A percentile compares a stretch with the other conserved stretches of the same genome.
Evolutionary conservation across 37 sponge, comb jelly and placozoan genomes (phyloP).

Genomic region (Hexactinellida sp.): DNA sequence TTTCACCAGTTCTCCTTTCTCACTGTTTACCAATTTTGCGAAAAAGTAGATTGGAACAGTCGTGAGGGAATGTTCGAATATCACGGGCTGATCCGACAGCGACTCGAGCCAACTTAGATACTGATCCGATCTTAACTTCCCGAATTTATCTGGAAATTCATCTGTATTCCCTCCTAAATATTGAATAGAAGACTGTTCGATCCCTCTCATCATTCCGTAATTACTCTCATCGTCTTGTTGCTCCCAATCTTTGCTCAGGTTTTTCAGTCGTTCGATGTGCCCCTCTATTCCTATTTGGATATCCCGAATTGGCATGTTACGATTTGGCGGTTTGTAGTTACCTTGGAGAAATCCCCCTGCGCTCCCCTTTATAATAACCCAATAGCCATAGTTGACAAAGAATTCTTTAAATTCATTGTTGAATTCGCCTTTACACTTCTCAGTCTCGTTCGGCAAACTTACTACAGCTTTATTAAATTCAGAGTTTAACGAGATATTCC

Average conservation of each 20-base stretch:
- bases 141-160: neutral
- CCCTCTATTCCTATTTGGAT: neutral
- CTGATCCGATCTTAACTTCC: neutral
- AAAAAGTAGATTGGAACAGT: neutral
- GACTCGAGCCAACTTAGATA: neutral
- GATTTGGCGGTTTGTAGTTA: neutral
- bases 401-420: neutral
- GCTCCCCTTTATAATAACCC: neutral
- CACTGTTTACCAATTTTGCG: neutral
- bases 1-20: neutral
- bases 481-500: neutral
- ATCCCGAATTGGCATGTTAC: neutral
- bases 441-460: neutral
- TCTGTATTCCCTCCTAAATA: neutral
- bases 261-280: neutral
- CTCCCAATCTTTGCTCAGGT: neutral
- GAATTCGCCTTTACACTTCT: neutral
- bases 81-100: neutral
- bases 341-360: constrained; percentile 2
- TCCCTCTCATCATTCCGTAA: neutral
- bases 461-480: neutral
- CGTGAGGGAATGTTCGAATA: neutral
- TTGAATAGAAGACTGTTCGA: neutral
- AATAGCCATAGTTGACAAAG: neutral
- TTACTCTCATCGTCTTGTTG: neutral